phyloP scores from a whole-genome alignment of 1,140 invertebrate genomes.

The Dysdera silvatica region DNA sequence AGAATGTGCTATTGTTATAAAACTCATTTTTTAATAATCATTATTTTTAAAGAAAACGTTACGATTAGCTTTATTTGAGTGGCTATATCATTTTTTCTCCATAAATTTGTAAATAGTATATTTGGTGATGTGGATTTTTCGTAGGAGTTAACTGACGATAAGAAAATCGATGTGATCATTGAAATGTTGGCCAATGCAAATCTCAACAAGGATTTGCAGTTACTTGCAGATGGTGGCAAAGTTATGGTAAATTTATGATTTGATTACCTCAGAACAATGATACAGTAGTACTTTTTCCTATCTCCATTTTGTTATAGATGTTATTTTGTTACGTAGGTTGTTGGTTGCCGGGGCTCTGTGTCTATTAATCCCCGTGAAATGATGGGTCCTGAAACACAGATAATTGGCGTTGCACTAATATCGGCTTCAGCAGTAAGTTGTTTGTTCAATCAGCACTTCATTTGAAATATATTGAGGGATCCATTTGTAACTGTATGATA shows the following conservation, averaged over 20 bases:
- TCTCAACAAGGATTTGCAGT: constrained; percentile 48
- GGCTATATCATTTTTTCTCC: neutral
- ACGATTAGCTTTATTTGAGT: neutral
- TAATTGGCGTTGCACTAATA: constrained; percentile 47
- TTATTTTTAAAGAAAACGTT: neutral
- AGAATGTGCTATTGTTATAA: no score
- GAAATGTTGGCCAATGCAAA: constrained; percentile 56
- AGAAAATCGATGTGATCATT: constrained; percentile 52
- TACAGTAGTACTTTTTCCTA: neutral
- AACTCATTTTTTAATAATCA: neutral
- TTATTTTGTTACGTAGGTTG: constrained; percentile 39
- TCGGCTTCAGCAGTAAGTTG: constrained; percentile 42
- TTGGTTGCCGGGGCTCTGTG: constrained; percentile 49
- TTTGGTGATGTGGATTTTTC: neutral
- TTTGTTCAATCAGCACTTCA: no score
- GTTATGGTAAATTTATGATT: constrained; percentile 46
- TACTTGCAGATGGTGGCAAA: constrained; percentile 46
- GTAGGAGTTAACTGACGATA: constrained; percentile 37
- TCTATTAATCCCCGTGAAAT: constrained; percentile 49
- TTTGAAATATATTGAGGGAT: no score
- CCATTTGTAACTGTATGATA: no score
- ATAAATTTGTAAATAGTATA: neutral
- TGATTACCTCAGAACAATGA: neutral
- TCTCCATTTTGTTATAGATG: constrained; percentile 1
- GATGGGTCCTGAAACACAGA: constrained; percentile 49